These are phyloP conservation scores for Druceiella hillmani DNA, from an alignment of 2,888 invertebrate genomes.

Conservation along the genomic window DNA sequence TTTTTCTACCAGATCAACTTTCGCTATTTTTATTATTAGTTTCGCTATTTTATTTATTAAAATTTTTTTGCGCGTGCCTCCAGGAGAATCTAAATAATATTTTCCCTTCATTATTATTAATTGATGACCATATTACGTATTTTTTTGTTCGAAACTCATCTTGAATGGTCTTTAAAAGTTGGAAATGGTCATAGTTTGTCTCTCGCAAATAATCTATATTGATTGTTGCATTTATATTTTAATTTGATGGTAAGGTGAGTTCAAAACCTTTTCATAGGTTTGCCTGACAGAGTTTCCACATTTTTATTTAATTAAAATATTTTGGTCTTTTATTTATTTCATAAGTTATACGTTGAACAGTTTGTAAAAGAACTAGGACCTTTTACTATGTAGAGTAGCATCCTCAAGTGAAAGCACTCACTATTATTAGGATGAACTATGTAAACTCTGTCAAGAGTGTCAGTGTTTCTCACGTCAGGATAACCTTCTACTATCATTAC, in stretches of 20 bases:
- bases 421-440: conserved; percentile 6
- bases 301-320: conserved; percentile 8
- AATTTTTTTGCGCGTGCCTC: conserved; percentile 32
- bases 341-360: too few relatives aligned
- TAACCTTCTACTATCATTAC: conserved; percentile 10
- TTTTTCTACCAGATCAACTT: conserved; percentile 26
- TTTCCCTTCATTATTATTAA: conserved; percentile 13
- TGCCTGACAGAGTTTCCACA: conserved; percentile 4
- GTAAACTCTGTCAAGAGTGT: conserved; percentile 3
- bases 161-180: conserved; percentile 3
- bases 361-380: conserved; percentile 19
- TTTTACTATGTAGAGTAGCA: conserved; percentile 9
- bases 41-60: conserved; percentile 27
- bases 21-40: too few relatives aligned
- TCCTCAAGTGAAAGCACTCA: conserved; percentile 4
- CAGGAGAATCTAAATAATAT: conserved; percentile 31
- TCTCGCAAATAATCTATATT: conserved; percentile 5
- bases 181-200: conserved; percentile 1
- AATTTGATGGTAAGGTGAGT: conserved; percentile 7
- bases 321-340: too few relatives aligned
- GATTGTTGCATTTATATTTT: too few relatives aligned
- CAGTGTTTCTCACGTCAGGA: conserved; percentile 7
- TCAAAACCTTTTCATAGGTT: conserved; percentile 12
- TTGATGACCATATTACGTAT: conserved; percentile 2
- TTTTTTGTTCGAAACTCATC: conserved; percentile 5